A percentile compares a stretch with the other conserved stretches of the same genome.
Conservation (phyloP, 2,113 vertebrate genomes). For the Sturnus vulgaris region DNA sequence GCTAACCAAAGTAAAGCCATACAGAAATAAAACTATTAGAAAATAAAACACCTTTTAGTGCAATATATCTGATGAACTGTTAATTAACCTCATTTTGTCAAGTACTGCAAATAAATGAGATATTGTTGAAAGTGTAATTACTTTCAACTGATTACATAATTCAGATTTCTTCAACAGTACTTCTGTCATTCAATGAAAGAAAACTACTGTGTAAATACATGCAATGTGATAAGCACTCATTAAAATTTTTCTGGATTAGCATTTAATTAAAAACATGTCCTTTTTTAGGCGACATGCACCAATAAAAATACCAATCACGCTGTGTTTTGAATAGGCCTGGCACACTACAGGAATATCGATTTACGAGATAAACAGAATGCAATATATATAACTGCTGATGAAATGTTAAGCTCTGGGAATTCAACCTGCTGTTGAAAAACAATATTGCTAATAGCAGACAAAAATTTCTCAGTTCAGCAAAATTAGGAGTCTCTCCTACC, state of each 20-base stretch:
- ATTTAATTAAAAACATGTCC: constrained; percentile 74
- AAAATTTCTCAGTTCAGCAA: constrained; percentile 6
- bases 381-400: constrained; percentile 46
- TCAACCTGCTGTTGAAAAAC: constrained; percentile 59
- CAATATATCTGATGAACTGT: not conserved
- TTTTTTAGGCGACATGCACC: constrained; percentile 58
- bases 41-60: not conserved
- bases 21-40: not conserved
- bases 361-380: constrained; percentile 61
- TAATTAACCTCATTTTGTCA: constrained; percentile 14
- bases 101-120: constrained; percentile 25
- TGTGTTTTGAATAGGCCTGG: not conserved
- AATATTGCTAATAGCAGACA: constrained; percentile 34
- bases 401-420: constrained; percentile 60
- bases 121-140: constrained; percentile 47
- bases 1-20: not conserved
- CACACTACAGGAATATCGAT: constrained; percentile 55
- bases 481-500: constrained; percentile 62
- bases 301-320: not conserved
- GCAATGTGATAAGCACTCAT: constrained; percentile 55
- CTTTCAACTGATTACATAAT: constrained; percentile 54
- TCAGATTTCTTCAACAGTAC: constrained; percentile 34
- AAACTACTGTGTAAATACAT: constrained; percentile 55
- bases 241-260: constrained; percentile 58
- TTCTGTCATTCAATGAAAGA: constrained; percentile 26